Conservation (phyloP, 2,113 vertebrate genomes). For the Rallus limicola region DNA sequence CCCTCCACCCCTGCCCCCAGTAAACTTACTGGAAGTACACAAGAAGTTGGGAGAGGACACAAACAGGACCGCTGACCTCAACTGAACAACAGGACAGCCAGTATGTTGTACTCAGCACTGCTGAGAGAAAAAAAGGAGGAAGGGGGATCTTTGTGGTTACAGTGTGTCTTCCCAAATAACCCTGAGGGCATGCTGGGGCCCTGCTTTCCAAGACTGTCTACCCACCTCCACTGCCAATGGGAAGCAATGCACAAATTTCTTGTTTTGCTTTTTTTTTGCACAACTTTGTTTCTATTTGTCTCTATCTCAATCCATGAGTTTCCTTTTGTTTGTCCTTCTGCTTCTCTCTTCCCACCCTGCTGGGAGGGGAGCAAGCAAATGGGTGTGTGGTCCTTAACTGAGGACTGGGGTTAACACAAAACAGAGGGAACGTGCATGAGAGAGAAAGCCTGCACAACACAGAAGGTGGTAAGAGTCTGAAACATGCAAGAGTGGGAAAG, state of each 20-base stretch:
- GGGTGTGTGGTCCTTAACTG: background rate
- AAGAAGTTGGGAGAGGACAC: background rate
- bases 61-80: background rate
- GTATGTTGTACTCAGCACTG: background rate
- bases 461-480: background rate
- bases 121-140: background rate
- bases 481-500: background rate
- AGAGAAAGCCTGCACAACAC: background rate
- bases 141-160: background rate
- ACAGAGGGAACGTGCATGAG: background rate
- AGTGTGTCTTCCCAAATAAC: background rate
- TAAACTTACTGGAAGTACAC: too few relatives aligned
- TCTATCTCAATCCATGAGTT: background rate
- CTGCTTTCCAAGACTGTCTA: background rate
- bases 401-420: background rate
- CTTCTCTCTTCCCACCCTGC: background rate
- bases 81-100: background rate
- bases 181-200: background rate
- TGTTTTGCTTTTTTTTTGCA: background rate
- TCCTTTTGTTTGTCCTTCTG: background rate
- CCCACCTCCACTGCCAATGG: background rate
- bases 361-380: background rate
- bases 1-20: too few relatives aligned
- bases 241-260: background rate
- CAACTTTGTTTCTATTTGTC: background rate